phyloP scores from a whole-genome alignment of 1,140 invertebrate genomes.

The Bombus affinis region DNA sequence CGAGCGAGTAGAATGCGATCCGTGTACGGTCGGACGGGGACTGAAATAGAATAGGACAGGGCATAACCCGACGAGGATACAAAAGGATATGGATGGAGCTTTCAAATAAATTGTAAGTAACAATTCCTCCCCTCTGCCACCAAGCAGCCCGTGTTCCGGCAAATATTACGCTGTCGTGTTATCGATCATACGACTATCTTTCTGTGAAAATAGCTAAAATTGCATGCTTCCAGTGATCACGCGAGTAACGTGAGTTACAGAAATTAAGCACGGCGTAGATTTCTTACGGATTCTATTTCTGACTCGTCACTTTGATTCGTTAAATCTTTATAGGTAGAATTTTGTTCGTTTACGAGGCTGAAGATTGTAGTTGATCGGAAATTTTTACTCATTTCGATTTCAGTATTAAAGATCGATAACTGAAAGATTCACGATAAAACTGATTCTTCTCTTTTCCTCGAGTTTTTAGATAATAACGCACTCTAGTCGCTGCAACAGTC shows the following conservation, averaged over 20 bases:
- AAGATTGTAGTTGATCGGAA: no score
- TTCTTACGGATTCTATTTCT: neutral
- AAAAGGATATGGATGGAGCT: constrained; percentile 30
- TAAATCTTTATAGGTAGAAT: neutral
- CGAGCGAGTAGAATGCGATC: constrained; percentile 11
- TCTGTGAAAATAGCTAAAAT: constrained; percentile 2
- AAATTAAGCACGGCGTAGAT: neutral
- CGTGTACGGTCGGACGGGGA: neutral
- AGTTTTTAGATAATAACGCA: no score
- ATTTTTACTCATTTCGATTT: no score
- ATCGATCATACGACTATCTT: neutral
- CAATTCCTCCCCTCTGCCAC: neutral
- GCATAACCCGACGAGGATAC: constrained; percentile 11
- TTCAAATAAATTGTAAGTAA: constrained; percentile 32
- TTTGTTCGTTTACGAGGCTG: no score
- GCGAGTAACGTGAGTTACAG: neutral
- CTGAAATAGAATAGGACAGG: neutral
- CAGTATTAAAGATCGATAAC: no score
- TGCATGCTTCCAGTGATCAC: neutral
- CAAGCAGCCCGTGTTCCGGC: neutral
- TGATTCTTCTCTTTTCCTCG: no score
- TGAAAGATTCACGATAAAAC: no score
- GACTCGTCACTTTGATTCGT: neutral
- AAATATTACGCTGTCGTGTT: constrained; percentile 8
- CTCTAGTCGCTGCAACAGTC: no score